Base-by-base conservation (phyloP, 2,797 vertebrate genomes). In the Chelmon rostratus region DNA sequence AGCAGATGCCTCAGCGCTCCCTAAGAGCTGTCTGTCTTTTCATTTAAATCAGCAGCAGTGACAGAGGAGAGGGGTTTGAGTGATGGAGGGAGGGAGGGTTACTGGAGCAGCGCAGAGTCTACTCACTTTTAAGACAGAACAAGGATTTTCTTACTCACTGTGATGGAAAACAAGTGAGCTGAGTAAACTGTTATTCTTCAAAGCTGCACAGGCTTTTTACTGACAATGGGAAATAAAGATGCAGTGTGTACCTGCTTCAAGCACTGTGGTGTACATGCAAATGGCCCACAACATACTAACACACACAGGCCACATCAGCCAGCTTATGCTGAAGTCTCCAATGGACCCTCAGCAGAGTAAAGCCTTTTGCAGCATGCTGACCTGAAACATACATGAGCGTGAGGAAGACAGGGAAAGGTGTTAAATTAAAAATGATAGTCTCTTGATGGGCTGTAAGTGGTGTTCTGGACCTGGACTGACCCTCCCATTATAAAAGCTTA, bases 351-450 rank as follows among this genome's bases (percentile, higher is more conserved):
- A 57, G 59, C 62, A 73, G 67, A 83, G 70, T 59, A 7, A 63
- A 50, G 35, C 53, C 72, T 65, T 44, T 38, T 52, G 54, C 68
- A 79, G 79, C 54, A 81, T 38, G 71, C 79, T 84, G 83, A 78
- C 67, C 75, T 94, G 82, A 93, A 94, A 93, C 90, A 92, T 91
- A 91, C 85, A 93, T 92, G 88, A 94, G 91, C 37, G 73, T 50
- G 82, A 82, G 73, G 64, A 52, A 88, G 70, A 82, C 73, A 73
- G 79, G 67, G 86, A 86, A 84, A 86, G 89, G 87, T 89, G 84
- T 88, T 95, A 88, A 95, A 96, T 94, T 94, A 94, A 93, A 93
- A 94, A 96, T 94, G 90, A 95, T 88, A 73, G 83, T 86, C 76
- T 89, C 87, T 81, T 72, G 85, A 91, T 88, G 89, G 88, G 79